Percentiles rank a stretch among this genome's conserved stretches.
Evolutionary conservation across 2,888 invertebrate genomes (phyloP).

Genomic region (Ophion costatus): DNA sequence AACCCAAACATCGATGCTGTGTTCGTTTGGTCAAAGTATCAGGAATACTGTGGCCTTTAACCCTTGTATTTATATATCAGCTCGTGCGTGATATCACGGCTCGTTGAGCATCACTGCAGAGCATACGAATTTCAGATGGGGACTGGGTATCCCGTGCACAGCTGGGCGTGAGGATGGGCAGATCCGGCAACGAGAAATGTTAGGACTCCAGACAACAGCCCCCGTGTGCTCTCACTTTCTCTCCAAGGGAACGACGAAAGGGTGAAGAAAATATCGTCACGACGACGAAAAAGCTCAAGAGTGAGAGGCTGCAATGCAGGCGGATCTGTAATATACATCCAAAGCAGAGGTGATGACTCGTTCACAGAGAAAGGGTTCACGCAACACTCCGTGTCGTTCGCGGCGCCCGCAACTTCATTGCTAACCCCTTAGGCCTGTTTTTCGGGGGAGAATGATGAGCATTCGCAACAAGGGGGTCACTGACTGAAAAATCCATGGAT

Average conservation of each 20-base stretch:
- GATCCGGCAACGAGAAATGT: slow-evolving; percentile 76
- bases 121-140: slow-evolving; percentile 55
- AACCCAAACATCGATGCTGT: slow-evolving; percentile 8
- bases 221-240: slow-evolving; percentile 41
- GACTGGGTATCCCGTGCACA: slow-evolving; percentile 67
- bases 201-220: slow-evolving; percentile 58
- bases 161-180: slow-evolving; percentile 81
- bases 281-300: slow-evolving; percentile 80
- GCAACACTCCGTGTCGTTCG: neutral
- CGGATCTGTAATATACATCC: slow-evolving; percentile 82
- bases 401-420: slow-evolving; percentile 77
- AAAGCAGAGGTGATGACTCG: slow-evolving; percentile 82
- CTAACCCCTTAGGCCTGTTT: slow-evolving; percentile 77
- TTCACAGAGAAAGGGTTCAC: slow-evolving; percentile 73
- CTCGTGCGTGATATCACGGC: slow-evolving; percentile 78
- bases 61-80: slow-evolving; percentile 76
- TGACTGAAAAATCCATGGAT: slow-evolving; percentile 76
- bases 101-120: slow-evolving; percentile 81
- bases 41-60: slow-evolving; percentile 61
- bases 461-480: slow-evolving; percentile 56
- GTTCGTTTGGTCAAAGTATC: slow-evolving; percentile 24
- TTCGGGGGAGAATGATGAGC: slow-evolving; percentile 56
- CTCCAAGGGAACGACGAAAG: slow-evolving; percentile 57
- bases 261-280: slow-evolving; percentile 68
- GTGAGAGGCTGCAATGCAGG: slow-evolving; percentile 65